Base-by-base conservation (phyloP, 2,113 vertebrate species). In the Apodemus speciosus region DNA sequence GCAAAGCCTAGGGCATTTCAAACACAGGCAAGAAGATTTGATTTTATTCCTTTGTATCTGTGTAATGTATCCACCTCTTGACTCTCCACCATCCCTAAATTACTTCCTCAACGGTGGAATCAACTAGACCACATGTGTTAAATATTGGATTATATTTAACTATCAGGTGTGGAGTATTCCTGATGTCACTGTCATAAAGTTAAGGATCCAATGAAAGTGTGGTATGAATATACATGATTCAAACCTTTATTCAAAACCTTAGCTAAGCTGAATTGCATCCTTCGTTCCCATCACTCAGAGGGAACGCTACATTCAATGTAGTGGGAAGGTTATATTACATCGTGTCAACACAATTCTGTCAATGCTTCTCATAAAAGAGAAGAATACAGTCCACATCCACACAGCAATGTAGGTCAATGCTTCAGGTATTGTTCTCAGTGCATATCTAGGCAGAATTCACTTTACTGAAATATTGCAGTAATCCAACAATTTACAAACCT, bases 121-220 rank as follows among this genome's bases (percentile, higher is more conserved):
- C 35, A 58, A 86, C 49, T 80, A 76, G 51, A 88, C 30, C 13
- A 66, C 27, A 38, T 53, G 7, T 40, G 35, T 35, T 87, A 40
- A 72, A 51, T 71, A 75, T 93, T 32, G 75, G n/a, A 93, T 92
- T 84, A 87, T 32, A 69, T 58, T 85, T 84, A 84, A 87, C 80
- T 43, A 75, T 16, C 23, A 7, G 38, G 20, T 16, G 21, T 38
- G 62, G 7, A 8, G 23, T 20, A 68, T 88, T 38, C 43, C 32
- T 46, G 49, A 23, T 62, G 80, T 79, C 60, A 84, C 84, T 46
- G 81, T 94, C 49, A 56, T 77, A 93, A 91, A 25, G 18, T 27
- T 79, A 58, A 25, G 35, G 72, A 83, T 14, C 21, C 56, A 84
- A 23, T 3, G 43, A 27, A 87, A 46, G 9, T n/a, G 79, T 8